These are phyloP conservation scores for Ophiodon elongatus DNA, from an alignment of 2,113 vertebrate species.

Conservation along the genomic window DNA sequence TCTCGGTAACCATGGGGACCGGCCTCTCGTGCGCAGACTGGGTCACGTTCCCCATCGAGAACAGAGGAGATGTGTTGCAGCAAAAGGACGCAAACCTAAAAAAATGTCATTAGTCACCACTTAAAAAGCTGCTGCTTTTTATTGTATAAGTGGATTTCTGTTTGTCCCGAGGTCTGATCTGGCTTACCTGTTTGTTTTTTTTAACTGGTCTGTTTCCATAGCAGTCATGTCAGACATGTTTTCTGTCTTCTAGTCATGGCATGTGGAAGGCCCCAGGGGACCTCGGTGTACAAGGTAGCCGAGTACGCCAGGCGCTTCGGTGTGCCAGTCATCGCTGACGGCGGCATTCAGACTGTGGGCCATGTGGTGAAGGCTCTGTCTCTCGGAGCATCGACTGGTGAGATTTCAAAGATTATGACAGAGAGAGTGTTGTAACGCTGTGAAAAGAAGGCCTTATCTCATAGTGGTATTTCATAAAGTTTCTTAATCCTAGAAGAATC, in stretches of 20 bases:
- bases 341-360: conserved; percentile 94
- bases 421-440: background rate
- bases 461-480: background rate
- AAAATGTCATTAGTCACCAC: background rate
- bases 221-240: background rate
- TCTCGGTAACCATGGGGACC: conserved; percentile 70
- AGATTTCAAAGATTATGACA: background rate
- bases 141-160: background rate
- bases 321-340: conserved; percentile 92
- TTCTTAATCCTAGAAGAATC: background rate
- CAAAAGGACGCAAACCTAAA: background rate
- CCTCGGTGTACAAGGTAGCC: conserved; percentile 93
- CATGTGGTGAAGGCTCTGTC: conserved; percentile 94
- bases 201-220: background rate
- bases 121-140: background rate
- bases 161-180: background rate
- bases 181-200: background rate
- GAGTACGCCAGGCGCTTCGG: conserved; percentile 94
- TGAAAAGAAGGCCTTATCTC: background rate
- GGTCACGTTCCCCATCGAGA: conserved; percentile 32
- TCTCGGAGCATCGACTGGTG: conserved; percentile 93
- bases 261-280: conserved; percentile 93
- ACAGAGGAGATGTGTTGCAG: conserved; percentile 2
- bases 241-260: conserved; percentile 88
- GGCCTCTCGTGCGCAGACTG: conserved; percentile 30